phyloP scores from a whole-genome alignment of 1,140 invertebrate species.

The Neuroterus valhalla region DNA sequence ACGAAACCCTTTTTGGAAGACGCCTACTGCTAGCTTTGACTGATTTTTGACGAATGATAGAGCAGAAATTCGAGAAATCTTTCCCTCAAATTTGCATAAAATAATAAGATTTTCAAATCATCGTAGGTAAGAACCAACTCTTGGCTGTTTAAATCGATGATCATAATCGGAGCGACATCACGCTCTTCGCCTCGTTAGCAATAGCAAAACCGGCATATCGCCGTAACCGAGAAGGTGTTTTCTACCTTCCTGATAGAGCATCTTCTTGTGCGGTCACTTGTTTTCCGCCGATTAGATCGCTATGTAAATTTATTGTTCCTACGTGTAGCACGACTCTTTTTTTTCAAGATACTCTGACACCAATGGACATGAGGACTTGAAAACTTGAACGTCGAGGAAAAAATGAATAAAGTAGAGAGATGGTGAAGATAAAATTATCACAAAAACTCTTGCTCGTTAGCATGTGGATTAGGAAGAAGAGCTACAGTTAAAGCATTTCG shows the following conservation, averaged over 20 bases:
- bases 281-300: slow-evolving; percentile 72
- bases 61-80: not conserved
- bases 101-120: slow-evolving; percentile 26
- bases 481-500: too few relatives aligned
- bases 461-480: too few relatives aligned
- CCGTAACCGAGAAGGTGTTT: slow-evolving; percentile 69
- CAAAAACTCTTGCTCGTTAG: too few relatives aligned
- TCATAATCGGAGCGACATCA: slow-evolving; percentile 57
- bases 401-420: too few relatives aligned
- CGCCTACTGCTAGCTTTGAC: too few relatives aligned
- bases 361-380: too few relatives aligned
- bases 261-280: slow-evolving; percentile 72
- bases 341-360: not conserved
- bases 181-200: slow-evolving; percentile 66
- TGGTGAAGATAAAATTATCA: too few relatives aligned
- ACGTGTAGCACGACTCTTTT: slow-evolving; percentile 59
- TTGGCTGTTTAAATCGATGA: slow-evolving; percentile 53
- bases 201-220: slow-evolving; percentile 55
- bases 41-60: too few relatives aligned
- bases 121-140: slow-evolving; percentile 16
- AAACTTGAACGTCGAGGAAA: too few relatives aligned
- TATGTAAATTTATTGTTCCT: slow-evolving; percentile 72
- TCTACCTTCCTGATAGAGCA: slow-evolving; percentile 67
- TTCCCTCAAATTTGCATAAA: slow-evolving; percentile 13
- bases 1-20: too few relatives aligned